These are phyloP conservation scores for Oasisia sp. DNA, from an alignment of 2,888 invertebrate genomes.

Conservation along the genomic window DNA sequence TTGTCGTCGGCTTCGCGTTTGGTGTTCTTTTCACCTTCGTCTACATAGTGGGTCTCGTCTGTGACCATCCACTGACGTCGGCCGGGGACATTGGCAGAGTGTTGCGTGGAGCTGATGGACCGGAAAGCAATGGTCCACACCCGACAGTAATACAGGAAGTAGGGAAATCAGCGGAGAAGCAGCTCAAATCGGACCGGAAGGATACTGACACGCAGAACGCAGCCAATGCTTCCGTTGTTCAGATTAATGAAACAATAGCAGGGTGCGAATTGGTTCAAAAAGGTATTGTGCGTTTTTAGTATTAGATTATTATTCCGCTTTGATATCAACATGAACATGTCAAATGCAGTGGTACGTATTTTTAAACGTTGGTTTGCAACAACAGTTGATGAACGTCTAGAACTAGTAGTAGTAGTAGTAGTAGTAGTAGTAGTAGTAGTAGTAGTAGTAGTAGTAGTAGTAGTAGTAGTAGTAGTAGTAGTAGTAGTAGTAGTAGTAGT, in stretches of 20 bases:
- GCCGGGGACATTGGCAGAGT: not conserved
- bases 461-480: constrained; percentile 20
- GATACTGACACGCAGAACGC: not conserved
- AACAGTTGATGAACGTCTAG: not conserved
- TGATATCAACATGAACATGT: no score
- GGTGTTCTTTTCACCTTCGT: not conserved
- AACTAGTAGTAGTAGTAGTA: not conserved
- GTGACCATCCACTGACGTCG: not conserved
- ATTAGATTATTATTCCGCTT: not conserved
- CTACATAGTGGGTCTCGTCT: not conserved
- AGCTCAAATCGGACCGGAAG: not conserved
- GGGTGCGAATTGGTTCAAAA: not conserved
- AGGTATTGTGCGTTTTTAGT: not conserved
- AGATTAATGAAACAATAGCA: not conserved
- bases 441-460: constrained; percentile 20
- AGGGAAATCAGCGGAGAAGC: not conserved
- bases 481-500: constrained; percentile 20
- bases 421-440: constrained; percentile 20
- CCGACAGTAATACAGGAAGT: not conserved
- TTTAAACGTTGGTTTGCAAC: no score
- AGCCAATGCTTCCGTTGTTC: not conserved
- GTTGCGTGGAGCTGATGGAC: not conserved
- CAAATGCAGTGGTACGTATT: no score
- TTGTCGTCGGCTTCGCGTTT: not conserved
- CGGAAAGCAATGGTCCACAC: not conserved